Evolutionary conservation across 2,888 invertebrate genomes (phyloP).

Genomic region (Orchestes rusci): DNA sequence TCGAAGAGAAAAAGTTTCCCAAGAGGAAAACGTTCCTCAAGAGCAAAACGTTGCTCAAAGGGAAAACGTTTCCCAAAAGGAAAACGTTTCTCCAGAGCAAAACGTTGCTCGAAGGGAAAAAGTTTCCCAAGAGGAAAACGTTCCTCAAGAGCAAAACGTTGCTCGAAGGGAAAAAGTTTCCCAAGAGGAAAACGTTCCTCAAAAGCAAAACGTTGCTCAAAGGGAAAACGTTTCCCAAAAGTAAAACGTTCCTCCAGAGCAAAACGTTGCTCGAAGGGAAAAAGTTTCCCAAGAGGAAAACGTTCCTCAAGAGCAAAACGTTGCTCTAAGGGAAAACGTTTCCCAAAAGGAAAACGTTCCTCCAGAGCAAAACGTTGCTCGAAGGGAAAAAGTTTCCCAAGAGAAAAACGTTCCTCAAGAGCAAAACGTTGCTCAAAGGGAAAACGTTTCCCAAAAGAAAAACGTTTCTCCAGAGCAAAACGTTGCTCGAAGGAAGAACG

Average conservation of each 20-base stretch:
- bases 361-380: too few relatives aligned
- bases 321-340: constrained; percentile 2
- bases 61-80: neutral
- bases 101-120: neutral
- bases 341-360: constrained; percentile 1
- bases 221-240: neutral
- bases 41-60: constrained; percentile 3
- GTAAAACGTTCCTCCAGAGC: neutral
- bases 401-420: neutral
- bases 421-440: neutral
- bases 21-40: constrained; percentile 1
- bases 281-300: neutral
- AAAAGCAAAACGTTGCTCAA: neutral
- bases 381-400: neutral
- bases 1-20: neutral
- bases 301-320: neutral
- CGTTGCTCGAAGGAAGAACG: neutral
- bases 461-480: neutral
- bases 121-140: neutral
- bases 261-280: constrained; percentile 1
- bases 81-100: constrained; percentile 1
- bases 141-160: neutral
- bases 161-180: constrained; percentile 2
- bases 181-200: constrained; percentile 1
- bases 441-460: neutral